These are phyloP conservation scores for Hirtodrosophila confusa DNA, from an alignment of 2,888 invertebrate species.

Conservation along the genomic window DNA sequence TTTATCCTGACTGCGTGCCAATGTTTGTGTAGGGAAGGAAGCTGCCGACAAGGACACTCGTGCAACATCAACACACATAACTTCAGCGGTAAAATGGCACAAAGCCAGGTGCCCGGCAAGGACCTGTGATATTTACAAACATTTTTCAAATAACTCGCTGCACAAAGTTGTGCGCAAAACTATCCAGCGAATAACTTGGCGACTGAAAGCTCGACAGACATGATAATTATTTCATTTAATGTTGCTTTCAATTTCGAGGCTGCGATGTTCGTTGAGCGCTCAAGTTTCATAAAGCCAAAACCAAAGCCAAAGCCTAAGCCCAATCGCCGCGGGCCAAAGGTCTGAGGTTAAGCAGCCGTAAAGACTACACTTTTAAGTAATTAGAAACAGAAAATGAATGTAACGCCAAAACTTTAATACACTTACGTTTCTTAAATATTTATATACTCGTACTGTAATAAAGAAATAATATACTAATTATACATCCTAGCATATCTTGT, in stretches of 20 bases:
- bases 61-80: conserved; percentile 1
- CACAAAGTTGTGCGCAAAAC: conserved; percentile 54
- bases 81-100: conserved; percentile 9
- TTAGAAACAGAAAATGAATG: conserved; percentile 42
- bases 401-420: conserved; percentile 21
- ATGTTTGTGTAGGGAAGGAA: conserved; percentile 14
- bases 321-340: conserved; percentile 46
- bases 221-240: conserved; percentile 77
- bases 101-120: conserved; percentile 16
- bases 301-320: conserved; percentile 38
- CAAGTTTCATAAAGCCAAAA: conserved; percentile 49
- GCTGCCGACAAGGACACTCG: conserved; percentile 28
- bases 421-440: conserved; percentile 5
- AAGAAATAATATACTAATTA: too few relatives aligned
- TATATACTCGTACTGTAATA: too few relatives aligned
- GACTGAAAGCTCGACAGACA: conserved; percentile 39
- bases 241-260: conserved; percentile 41
- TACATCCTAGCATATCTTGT: too few relatives aligned
- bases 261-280: conserved; percentile 23
- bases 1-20: conserved; percentile 16
- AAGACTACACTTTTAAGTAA: conserved; percentile 70
- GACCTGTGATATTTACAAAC: conserved; percentile 57
- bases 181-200: conserved; percentile 59
- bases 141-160: conserved; percentile 51
- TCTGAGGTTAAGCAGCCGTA: conserved; percentile 72